Conservation (phyloP, 2,113 vertebrate species). For the Hystrix brachyura region DNA sequence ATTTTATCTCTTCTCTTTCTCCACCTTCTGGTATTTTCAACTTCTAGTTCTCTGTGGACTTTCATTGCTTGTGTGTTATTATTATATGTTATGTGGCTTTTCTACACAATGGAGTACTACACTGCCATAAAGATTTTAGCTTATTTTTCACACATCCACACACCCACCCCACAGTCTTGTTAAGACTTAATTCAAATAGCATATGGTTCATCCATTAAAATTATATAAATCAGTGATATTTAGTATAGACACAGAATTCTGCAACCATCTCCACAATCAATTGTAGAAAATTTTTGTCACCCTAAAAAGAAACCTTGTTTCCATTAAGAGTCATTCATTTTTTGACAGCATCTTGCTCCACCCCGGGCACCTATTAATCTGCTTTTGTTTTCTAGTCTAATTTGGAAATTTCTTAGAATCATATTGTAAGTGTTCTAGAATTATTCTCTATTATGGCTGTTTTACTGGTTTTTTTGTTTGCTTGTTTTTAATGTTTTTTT, state of each 20-base stretch:
- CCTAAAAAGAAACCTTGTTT: background rate
- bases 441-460: background rate
- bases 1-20: background rate
- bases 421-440: background rate
- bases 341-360: background rate
- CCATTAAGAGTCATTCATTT: background rate
- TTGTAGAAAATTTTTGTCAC: background rate
- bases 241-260: background rate
- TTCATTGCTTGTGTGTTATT: conserved; percentile 3
- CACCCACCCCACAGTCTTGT: background rate
- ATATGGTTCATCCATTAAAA: background rate
- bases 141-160: background rate
- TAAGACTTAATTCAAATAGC: background rate
- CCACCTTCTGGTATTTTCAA: background rate
- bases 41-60: background rate
- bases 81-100: background rate
- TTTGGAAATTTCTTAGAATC: background rate
- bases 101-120: too few species aligned
- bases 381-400: background rate
- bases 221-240: background rate
- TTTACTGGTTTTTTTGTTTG: background rate
- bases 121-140: background rate
- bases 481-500: too few species aligned
- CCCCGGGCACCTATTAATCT: background rate
- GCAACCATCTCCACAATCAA: background rate